A percentile compares a stretch with the other conserved stretches of the same genome.
These are phyloP conservation scores for Oryzias celebensis DNA, from an alignment of 2,113 vertebrate genomes.

Conservation along the genomic window DNA sequence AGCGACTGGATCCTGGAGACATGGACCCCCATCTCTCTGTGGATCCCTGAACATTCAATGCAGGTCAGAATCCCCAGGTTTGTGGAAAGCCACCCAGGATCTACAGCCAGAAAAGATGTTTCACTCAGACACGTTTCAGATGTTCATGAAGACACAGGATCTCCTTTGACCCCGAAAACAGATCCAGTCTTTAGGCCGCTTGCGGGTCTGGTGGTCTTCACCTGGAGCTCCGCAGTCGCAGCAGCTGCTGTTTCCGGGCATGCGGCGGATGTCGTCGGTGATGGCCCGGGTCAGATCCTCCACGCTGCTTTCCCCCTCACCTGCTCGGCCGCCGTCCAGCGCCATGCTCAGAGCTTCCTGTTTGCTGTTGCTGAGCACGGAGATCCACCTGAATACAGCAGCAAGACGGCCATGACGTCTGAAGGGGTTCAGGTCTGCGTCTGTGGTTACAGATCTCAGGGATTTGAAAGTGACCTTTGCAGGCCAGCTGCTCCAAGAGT, in stretches of 20 bases:
- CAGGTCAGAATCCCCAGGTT: slow-evolving; percentile 65
- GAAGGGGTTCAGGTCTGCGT: too few relatives aligned
- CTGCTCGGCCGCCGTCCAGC: slow-evolving; percentile 40
- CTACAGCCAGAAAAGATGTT: slow-evolving; percentile 17
- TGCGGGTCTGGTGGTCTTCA: slow-evolving; percentile 1
- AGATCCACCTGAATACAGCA: slow-evolving; percentile 59
- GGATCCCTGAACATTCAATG: slow-evolving; percentile 68
- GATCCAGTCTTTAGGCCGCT: too few relatives aligned
- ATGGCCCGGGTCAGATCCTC: slow-evolving; percentile 67
- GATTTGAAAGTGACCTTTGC: too few relatives aligned
- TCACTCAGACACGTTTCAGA: background rate
- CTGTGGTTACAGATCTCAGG: too few relatives aligned
- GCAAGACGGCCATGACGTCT: background rate
- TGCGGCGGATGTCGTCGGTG: slow-evolving; percentile 57
- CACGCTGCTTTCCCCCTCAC: slow-evolving; percentile 49
- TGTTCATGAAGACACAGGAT: too few relatives aligned
- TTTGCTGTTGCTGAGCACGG: slow-evolving; percentile 68
- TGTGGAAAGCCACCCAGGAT: slow-evolving; percentile 63
- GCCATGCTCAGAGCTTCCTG: slow-evolving; percentile 65
- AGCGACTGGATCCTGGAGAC: slow-evolving; percentile 64
- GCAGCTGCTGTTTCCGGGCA: slow-evolving; percentile 66
- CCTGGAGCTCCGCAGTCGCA: slow-evolving; percentile 67
- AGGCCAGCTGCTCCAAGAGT: too few relatives aligned
- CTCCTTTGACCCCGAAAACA: too few relatives aligned
- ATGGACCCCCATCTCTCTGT: slow-evolving; percentile 67